Base-by-base conservation (phyloP, 53 echinoderm and acorn worm genomes). In the Zoroaster sp. region DNA sequence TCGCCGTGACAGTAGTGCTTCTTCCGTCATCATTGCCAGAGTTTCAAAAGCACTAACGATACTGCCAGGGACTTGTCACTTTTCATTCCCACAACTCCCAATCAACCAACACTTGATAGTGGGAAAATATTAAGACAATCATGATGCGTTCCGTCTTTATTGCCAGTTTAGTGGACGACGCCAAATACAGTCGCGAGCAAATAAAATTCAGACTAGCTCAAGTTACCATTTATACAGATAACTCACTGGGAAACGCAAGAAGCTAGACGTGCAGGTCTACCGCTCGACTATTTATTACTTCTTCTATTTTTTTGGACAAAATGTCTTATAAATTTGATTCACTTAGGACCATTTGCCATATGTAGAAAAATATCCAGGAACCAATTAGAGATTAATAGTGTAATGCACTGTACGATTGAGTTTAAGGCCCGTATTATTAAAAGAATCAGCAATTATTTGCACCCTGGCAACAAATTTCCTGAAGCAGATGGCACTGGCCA, bases 81-180 rank as follows among this genome's bases (percentile, higher is more conserved):
- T 51, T 40, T 80, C 41, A 80, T 80, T 41, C 41, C 65, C 39
- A 66, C 80, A 63, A 41, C 65, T 80, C 41, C 65, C 66, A 80
- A 80, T 80, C 80, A 80, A 12, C 42, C 32, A 15, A 80, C 80
- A 80, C 80, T 80, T 37, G 4, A 66, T 43, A 33, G 49, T 77
- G 77, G 77, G 49, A 42, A 54, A 77, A 77, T 37, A 77, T 54
- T 77, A 54, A 35, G 38, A 54, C 77, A 54, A 77, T 54, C 77
- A 53, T 52, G 37, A 30, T 17, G 53, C 34, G 21, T 45, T 1
- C 37, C 63, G 28, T 59, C 74, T 74, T 72, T 34, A 53, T 53
- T 77, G 51, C 77, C 18, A 45, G 18, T 51, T 35, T 38, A 25
- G 11, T 63, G 7, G 80, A 40, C 25, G 25, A 28, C 14, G 28